A percentile compares a stretch with the other conserved stretches of the same genome.
These are phyloP conservation scores for Mythimna loreyi DNA, from an alignment of 2,888 invertebrate genomes.

Conservation along the genomic window DNA sequence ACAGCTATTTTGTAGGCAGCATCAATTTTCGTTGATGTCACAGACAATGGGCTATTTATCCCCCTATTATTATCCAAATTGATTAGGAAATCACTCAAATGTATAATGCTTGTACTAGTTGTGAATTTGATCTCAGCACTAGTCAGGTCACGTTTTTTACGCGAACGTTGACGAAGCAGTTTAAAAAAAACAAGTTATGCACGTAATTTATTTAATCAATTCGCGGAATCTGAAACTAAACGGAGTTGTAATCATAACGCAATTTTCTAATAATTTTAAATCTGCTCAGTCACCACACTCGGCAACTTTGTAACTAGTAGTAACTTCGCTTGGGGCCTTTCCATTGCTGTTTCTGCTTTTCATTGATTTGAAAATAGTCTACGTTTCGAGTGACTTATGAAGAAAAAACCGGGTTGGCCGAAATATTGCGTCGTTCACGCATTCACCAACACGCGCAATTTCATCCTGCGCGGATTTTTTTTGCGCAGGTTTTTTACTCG, in stretches of 20 bases:
- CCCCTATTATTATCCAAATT: slow-evolving; percentile 63
- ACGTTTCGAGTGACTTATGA: slow-evolving; percentile 6
- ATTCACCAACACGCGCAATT: slow-evolving; percentile 68
- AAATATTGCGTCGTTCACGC: slow-evolving; percentile 62
- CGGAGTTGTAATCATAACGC: slow-evolving; percentile 44
- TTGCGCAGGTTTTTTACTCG: slow-evolving; percentile 67
- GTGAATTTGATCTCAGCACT: slow-evolving; percentile 37
- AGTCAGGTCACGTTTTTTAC: slow-evolving; percentile 65
- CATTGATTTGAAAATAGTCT: neutral
- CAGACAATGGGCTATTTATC: slow-evolving; percentile 77
- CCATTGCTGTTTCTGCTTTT: slow-evolving; percentile 26
- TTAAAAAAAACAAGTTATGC: slow-evolving; percentile 42
- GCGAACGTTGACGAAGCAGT: slow-evolving; percentile 61
- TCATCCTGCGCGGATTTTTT: slow-evolving; percentile 66
- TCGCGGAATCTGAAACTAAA: slow-evolving; percentile 42
- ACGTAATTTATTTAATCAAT: slow-evolving; percentile 59
- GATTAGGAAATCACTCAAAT: slow-evolving; percentile 69
- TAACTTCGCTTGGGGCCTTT: slow-evolving; percentile 7
- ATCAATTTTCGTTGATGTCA: slow-evolving; percentile 74
- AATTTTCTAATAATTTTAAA: slow-evolving; percentile 57
- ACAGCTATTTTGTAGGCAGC: slow-evolving; percentile 69
- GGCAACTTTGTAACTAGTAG: slow-evolving; percentile 17
- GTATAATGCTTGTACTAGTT: slow-evolving; percentile 64
- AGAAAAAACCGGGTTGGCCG: slow-evolving; percentile 18
- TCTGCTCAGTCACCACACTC: slow-evolving; percentile 40